Percentiles rank a stretch among this genome's conserved stretches.
phyloP scores from a whole-genome alignment of 37 sponge, comb jelly and placozoan species.

The Chondrilla cf. caribensis region DNA sequence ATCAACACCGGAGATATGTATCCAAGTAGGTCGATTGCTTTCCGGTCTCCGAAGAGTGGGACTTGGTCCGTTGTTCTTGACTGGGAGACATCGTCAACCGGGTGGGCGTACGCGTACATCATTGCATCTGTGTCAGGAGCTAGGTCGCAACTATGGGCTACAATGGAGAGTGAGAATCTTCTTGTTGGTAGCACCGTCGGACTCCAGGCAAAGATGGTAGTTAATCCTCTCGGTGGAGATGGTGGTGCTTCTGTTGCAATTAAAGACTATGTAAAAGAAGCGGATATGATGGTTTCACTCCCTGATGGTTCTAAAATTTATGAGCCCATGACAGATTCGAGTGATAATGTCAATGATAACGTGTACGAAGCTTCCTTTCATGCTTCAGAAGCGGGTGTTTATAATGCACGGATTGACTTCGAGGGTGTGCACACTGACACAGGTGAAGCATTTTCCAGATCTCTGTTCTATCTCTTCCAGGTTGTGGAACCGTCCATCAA shows the following conservation, averaged over 20 bases:
- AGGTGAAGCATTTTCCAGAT: constrained; percentile 10
- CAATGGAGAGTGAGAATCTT: neutral
- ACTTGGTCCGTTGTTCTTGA: neutral
- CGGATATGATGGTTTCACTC: neutral
- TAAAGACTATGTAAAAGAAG: neutral
- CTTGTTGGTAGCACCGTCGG: neutral
- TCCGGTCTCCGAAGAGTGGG: neutral
- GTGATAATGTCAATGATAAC: neutral
- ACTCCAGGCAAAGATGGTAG: neutral
- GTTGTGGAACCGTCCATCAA: constrained; percentile 17
- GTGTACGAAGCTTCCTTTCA: neutral
- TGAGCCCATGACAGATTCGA: neutral
- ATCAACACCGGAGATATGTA: constrained; percentile 1
- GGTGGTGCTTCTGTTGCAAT: neutral
- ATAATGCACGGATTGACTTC: constrained; percentile 16
- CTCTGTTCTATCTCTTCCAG: constrained; percentile 29
- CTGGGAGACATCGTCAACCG: neutral
- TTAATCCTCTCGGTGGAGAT: neutral
- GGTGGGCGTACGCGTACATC: neutral
- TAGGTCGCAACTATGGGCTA: neutral
- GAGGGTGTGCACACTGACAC: neutral
- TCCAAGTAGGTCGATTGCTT: constrained; percentile 9
- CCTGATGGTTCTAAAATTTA: neutral
- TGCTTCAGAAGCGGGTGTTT: constrained; percentile 16
- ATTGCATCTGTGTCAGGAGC: neutral